These are phyloP conservation scores for Drosophila nannoptera DNA, from an alignment of 1,140 invertebrate genomes.

Conservation along the genomic window DNA sequence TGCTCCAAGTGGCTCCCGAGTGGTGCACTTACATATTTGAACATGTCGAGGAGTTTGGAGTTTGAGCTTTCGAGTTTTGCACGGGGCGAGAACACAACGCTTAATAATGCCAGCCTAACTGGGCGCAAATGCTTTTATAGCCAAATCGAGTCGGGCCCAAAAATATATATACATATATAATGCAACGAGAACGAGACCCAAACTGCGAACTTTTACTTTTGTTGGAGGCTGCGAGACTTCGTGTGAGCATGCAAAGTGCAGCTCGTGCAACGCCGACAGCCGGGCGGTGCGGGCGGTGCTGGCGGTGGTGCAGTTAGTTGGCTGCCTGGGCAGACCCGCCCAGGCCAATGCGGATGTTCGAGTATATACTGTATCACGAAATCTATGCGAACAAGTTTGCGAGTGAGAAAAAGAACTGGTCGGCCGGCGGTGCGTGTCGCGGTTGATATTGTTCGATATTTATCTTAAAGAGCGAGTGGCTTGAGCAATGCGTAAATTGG, in stretches of 20 bases:
- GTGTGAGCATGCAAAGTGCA: slow-evolving; percentile 62
- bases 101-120: slow-evolving; percentile 60
- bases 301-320: neutral
- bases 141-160: slow-evolving; percentile 43
- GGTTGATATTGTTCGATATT: slow-evolving; percentile 13
- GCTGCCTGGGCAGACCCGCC: slow-evolving; percentile 22
- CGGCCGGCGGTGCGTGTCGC: slow-evolving; percentile 17
- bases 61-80: slow-evolving; percentile 18
- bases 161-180: slow-evolving; percentile 4
- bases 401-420: slow-evolving; percentile 37
- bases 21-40: slow-evolving; percentile 70
- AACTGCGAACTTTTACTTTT: slow-evolving; percentile 70
- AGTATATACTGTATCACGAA: slow-evolving; percentile 13
- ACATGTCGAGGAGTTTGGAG: slow-evolving; percentile 46
- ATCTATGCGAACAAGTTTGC: slow-evolving; percentile 43
- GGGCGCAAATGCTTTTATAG: slow-evolving; percentile 70
- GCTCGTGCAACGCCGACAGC: slow-evolving; percentile 17
- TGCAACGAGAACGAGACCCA: slow-evolving; percentile 21
- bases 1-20: neutral
- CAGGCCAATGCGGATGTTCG: slow-evolving; percentile 62
- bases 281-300: neutral
- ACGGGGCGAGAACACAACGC: slow-evolving; percentile 63
- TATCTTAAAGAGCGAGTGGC: slow-evolving; percentile 18
- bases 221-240: slow-evolving; percentile 45
- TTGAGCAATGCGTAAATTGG: slow-evolving; percentile 32